Evolutionary conservation across 2,113 vertebrate species (phyloP).

Genomic region (Phoenicopterus ruber): DNA sequence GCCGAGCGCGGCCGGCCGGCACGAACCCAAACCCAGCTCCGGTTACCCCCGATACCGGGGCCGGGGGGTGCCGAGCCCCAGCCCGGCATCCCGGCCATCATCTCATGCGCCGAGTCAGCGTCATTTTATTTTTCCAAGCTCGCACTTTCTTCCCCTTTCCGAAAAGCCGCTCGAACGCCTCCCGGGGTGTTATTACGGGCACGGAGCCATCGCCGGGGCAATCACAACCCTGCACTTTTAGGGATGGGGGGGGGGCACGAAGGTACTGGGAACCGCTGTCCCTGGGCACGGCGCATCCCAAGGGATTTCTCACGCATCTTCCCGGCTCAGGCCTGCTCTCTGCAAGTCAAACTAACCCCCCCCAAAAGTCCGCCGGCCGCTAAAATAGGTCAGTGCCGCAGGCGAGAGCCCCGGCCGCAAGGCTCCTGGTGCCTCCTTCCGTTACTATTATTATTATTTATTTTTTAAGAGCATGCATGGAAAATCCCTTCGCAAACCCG

Average conservation of each 20-base stretch:
- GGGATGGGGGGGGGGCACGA: not conserved
- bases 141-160: not conserved
- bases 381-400: constrained; percentile 43
- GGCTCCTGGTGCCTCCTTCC: not conserved
- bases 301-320: not conserved
- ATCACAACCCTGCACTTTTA: not conserved
- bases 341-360: not conserved
- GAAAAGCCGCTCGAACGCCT: not conserved
- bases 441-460: not conserved
- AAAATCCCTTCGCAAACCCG: not conserved
- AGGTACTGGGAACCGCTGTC: not conserved
- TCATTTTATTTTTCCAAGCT: not conserved
- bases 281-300: not conserved
- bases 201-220: not conserved
- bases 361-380: not conserved
- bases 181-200: not conserved
- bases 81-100: not conserved
- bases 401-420: not conserved
- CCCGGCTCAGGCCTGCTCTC: not conserved
- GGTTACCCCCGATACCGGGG: accelerated
- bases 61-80: not conserved
- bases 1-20: accelerated
- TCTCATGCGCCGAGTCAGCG: accelerated
- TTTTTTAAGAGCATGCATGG: not conserved
- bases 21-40: not conserved